Evolutionary conservation across 2,888 invertebrate genomes (phyloP).

Genomic region (Leucophenga montana): DNA sequence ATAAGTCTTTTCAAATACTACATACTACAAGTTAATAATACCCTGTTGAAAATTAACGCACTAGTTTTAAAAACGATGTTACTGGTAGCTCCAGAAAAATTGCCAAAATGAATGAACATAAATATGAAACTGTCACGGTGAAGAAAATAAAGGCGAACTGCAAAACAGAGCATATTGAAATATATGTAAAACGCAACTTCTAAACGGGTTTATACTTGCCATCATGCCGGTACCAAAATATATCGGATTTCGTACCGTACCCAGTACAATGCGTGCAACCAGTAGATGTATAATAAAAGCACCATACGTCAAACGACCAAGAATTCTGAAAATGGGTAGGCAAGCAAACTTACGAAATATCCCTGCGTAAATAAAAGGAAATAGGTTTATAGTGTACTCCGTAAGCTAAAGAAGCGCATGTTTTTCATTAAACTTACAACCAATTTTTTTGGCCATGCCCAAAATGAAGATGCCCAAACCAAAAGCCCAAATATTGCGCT

Average conservation of each 20-base stretch:
- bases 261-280: constrained; percentile 58
- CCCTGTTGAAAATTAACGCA: constrained; percentile 43
- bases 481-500: constrained; percentile 71
- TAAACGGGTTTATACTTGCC: no score
- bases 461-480: constrained; percentile 66
- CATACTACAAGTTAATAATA: constrained; percentile 3
- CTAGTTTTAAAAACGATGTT: constrained; percentile 61
- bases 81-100: constrained; percentile 64
- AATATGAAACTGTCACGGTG: constrained; percentile 58
- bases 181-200: background rate
- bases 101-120: constrained; percentile 61
- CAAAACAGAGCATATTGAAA: constrained; percentile 12
- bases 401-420: no score
- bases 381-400: background rate
- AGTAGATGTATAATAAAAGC: constrained; percentile 65
- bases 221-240: constrained; percentile 66
- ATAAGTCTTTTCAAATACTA: constrained; percentile 21
- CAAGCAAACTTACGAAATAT: constrained; percentile 63
- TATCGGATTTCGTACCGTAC: constrained; percentile 62
- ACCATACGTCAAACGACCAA: constrained; percentile 69
- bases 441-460: constrained; percentile 67
- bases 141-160: constrained; percentile 65
- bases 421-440: constrained; percentile 60
- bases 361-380: constrained; percentile 48
- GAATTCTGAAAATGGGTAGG: constrained; percentile 65